Base-by-base conservation (phyloP, 1,140 invertebrate species). In the Drosophila sulfurigaster region DNA sequence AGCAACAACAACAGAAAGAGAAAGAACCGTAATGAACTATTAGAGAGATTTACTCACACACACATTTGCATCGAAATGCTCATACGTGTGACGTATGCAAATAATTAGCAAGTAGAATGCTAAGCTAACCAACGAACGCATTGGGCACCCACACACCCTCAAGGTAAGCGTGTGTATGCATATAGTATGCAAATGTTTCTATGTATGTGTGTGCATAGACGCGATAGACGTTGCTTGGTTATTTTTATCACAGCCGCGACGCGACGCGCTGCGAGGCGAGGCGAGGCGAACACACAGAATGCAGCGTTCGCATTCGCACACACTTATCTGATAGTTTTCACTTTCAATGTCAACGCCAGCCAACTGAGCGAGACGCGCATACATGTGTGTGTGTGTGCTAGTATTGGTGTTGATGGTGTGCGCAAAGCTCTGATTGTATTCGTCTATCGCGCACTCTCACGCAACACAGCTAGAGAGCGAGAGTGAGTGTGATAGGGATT, bases 301-400 rank as follows among this genome's bases (percentile, higher is more conserved):
- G 81, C 81, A 85, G 52, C 63, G 69, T 74, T 74, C 69, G 58
- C 81, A 69, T 46, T 57, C 68, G 13, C 64, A 63, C 32, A 16
- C 15, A 65, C 80, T 88, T 87, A 87, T 82, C 80, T 88, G 82
- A 87, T 87, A 87, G 83, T 87, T 87, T 87, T 87, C 83, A 87
- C 83, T 87, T 87, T 87, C 83, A 87, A 82, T 88, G 83, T 56
- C 78, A 63, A 15, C n/a, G 28, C 8, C 57, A 41, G 13, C 28
- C 5, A 60, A 62, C 38, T 25, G 28, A 63, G 16, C 16, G 11
- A 41, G 30, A 38, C 16, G 35, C 16, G 28, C 30, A 30, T 41
- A 41, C 11, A 41, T 57, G 13, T 58, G 20, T 10, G 51, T 13
- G 62, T 20, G 25, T 28, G 48, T 38, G 28, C 20, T 20, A 20